Evolutionary conservation across 2,113 vertebrate genomes (phyloP).

Genomic region (Calonectris borealis): DNA sequence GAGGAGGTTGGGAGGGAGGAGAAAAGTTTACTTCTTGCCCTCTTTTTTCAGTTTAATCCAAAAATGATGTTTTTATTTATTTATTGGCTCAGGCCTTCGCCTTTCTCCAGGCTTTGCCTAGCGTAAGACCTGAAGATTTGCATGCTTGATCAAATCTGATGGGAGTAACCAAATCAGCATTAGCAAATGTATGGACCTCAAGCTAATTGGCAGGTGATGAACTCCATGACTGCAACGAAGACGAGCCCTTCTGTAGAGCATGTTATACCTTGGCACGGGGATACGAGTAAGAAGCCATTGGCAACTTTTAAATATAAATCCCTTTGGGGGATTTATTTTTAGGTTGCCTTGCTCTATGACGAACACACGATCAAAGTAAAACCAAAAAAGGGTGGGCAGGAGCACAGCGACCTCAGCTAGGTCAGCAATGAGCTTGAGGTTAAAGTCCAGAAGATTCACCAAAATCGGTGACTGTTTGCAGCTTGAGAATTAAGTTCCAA

Average conservation of each 20-base stretch:
- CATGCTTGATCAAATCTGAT: background rate
- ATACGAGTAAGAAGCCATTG: background rate
- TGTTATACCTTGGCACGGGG: conserved; percentile 13
- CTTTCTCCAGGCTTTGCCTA: background rate
- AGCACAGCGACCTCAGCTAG: background rate
- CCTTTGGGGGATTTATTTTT: conserved; percentile 32
- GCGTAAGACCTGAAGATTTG: background rate
- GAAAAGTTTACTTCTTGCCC: background rate
- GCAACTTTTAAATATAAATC: conserved; percentile 13
- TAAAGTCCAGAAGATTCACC: background rate
- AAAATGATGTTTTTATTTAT: background rate
- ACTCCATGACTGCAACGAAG: background rate
- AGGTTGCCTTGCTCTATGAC: background rate
- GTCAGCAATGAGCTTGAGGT: background rate
- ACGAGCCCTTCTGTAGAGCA: background rate
- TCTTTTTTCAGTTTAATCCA: background rate
- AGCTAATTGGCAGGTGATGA: conserved; percentile 19
- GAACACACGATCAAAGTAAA: background rate
- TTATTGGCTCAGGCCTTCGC: background rate
- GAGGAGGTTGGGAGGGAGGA: background rate
- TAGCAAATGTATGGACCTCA: background rate
- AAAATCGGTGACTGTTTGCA: background rate
- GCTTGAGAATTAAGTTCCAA: background rate
- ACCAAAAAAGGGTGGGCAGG: conserved; percentile 7
- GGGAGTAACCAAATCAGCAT: conserved; percentile 3